Percentiles rank a stretch among this genome's conserved stretches.
These are phyloP conservation scores for Balaeniceps rex DNA, from an alignment of 2,113 vertebrate genomes.

Conservation along the genomic window DNA sequence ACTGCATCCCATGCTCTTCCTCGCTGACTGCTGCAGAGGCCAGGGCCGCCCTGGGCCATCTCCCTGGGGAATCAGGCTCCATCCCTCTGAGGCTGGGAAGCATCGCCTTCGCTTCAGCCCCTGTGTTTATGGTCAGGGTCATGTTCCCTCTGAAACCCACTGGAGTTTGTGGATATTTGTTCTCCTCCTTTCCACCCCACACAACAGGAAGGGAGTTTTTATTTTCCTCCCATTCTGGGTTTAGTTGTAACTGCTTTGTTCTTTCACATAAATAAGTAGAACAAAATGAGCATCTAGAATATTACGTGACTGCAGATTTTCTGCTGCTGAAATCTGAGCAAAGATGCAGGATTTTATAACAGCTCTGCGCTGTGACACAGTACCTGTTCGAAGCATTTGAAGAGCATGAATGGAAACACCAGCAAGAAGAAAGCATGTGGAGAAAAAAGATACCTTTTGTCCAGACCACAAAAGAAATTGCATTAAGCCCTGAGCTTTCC, in stretches of 20 bases:
- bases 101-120: neutral
- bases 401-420: constrained; percentile 1
- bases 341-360: neutral
- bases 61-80: neutral
- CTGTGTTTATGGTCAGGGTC: neutral
- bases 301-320: neutral
- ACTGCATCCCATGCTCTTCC: neutral
- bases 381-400: neutral
- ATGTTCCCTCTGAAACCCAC: neutral
- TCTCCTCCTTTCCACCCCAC: neutral
- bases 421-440: neutral
- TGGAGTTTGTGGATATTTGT: neutral
- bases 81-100: neutral
- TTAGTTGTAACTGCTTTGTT: neutral
- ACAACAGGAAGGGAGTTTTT: neutral
- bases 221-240: neutral
- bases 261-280: neutral
- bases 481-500: constrained; percentile 15
- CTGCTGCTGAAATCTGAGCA: constrained; percentile 26
- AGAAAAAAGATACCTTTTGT: constrained; percentile 10
- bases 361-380: neutral
- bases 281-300: constrained; percentile 32
- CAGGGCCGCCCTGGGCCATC: neutral
- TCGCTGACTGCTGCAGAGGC: neutral
- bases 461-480: constrained; percentile 6